phyloP scores from a whole-genome alignment of 2,797 vertebrate genomes.

The Gastrophryne carolinensis region DNA sequence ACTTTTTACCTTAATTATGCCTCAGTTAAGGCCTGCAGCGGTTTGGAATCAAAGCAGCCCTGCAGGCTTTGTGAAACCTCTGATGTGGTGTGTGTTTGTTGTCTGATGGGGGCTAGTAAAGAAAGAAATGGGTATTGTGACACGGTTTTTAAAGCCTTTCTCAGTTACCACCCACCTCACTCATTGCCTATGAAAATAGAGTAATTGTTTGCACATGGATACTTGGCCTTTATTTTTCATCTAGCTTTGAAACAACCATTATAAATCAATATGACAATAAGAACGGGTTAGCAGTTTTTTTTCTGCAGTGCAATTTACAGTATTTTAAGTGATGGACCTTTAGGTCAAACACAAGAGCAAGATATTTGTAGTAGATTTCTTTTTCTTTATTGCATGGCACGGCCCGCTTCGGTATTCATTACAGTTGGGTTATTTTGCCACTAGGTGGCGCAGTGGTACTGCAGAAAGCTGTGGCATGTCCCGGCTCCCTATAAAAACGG shows the following conservation, averaged over 20 bases:
- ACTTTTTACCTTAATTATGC: constrained; percentile 99
- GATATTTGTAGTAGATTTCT: no score
- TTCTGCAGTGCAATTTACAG: constrained; percentile 52
- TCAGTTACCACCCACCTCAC: constrained; percentile 81
- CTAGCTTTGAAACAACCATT: constrained; percentile 73
- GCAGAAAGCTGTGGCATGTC: no score
- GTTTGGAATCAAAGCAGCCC: constrained; percentile 88
- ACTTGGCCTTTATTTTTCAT: constrained; percentile 65
- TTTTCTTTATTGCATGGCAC: no score
- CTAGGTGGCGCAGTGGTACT: no score
- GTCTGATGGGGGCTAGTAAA: constrained; percentile 78
- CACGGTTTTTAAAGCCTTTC: constrained; percentile 74
- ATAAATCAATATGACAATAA: constrained; percentile 76
- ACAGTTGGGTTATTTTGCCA: no score
- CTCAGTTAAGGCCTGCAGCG: constrained; percentile 87
- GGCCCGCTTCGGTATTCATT: no score
- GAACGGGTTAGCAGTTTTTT: constrained; percentile 57
- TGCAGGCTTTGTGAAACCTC: constrained; percentile 81
- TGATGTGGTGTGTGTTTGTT: constrained; percentile 91
- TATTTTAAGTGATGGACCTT: constrained; percentile 35
- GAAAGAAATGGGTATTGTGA: constrained; percentile 77
- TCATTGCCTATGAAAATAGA: constrained; percentile 85
- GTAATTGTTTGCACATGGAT: constrained; percentile 87
- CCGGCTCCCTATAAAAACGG: no score
- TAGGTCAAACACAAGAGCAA: not conserved